phyloP scores from a whole-genome alignment of 1,140 invertebrate genomes.

The Orchestia grillus region DNA sequence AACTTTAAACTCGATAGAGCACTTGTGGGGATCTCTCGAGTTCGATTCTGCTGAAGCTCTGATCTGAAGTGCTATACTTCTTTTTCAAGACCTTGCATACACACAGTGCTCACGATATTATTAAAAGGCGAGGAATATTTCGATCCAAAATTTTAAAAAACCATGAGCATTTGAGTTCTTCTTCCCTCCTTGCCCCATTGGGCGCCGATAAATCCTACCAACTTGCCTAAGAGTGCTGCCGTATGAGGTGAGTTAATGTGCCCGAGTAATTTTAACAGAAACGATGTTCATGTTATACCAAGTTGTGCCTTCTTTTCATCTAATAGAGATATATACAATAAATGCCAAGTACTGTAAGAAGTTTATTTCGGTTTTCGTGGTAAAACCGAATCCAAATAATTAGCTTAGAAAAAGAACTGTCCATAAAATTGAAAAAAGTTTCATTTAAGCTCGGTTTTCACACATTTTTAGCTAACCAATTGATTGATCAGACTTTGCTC shows the following conservation, averaged over 20 bases:
- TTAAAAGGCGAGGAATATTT: background rate
- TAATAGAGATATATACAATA: background rate
- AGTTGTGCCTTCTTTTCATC: background rate
- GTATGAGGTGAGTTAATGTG: background rate
- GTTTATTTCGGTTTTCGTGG: background rate
- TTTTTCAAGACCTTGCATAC: background rate
- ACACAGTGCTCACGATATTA: background rate
- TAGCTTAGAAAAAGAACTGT: background rate
- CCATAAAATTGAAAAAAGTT: background rate
- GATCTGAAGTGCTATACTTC: background rate
- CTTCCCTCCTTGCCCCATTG: background rate
- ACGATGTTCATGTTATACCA: background rate
- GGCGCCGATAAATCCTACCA: background rate
- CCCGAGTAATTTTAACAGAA: background rate
- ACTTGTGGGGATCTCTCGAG: background rate
- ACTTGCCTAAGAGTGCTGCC: background rate
- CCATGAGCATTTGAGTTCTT: background rate
- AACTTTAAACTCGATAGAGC: background rate
- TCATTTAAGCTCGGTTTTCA: background rate
- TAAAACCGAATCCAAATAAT: background rate
- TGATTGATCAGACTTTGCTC: too few species aligned
- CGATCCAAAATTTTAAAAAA: background rate
- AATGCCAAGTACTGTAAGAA: background rate
- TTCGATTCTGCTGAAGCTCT: background rate
- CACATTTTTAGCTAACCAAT: background rate